phyloP scores from a whole-genome alignment of 1,140 invertebrate species.

The Aphidius gifuensis region DNA sequence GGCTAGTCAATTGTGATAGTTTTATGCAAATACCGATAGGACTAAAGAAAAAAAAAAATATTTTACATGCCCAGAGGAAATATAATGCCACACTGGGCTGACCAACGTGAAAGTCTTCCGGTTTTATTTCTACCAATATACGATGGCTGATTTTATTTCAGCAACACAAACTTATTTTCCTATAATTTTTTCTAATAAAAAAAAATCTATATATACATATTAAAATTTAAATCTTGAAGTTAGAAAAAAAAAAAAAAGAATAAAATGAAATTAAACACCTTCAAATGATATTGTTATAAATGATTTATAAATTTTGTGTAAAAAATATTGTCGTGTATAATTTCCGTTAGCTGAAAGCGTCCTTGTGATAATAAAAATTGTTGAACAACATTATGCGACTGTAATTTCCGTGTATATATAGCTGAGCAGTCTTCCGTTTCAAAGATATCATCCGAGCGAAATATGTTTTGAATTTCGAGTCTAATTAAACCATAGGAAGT shows the following conservation, averaged over 20 bases:
- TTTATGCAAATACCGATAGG: too few relatives aligned
- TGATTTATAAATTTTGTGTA: conserved; percentile 7
- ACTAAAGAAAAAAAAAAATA: too few relatives aligned
- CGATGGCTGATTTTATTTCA: neutral
- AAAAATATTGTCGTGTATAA: neutral
- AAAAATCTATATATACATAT: neutral
- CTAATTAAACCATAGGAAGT: conserved; percentile 12
- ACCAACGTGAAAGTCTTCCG: conserved; percentile 20
- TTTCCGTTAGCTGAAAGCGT: conserved; percentile 6
- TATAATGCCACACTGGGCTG: too few relatives aligned
- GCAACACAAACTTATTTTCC: neutral
- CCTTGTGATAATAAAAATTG: neutral
- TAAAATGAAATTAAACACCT: neutral
- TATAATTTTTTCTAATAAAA: neutral
- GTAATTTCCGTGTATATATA: neutral
- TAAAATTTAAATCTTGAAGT: too few relatives aligned
- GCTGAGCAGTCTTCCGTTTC: too few relatives aligned
- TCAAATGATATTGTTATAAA: conserved; percentile 1
- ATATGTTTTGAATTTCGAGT: neutral
- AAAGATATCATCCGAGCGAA: neutral
- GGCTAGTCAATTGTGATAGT: too few relatives aligned
- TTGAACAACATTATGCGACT: neutral
- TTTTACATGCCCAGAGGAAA: too few relatives aligned
- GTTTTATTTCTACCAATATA: neutral
- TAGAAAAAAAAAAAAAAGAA: neutral